Conservation (phyloP, 64 coral and sea anemone genomes). For the Porites australiensis region DNA sequence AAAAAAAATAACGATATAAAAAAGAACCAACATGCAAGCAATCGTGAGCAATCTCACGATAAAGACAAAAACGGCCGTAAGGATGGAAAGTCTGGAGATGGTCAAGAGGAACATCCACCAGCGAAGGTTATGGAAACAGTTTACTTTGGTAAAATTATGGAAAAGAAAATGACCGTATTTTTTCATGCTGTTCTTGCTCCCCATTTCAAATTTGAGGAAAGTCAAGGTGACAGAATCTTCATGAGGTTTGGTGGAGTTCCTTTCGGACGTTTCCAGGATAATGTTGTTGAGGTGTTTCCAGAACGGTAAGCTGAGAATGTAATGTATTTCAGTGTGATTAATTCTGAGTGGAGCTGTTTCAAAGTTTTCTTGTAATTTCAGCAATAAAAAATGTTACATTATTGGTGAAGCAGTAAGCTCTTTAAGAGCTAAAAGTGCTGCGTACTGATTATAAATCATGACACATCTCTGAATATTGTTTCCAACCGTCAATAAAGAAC, state of each 20-base stretch:
- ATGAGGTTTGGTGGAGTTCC: slow-evolving; percentile 28
- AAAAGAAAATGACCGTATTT: slow-evolving; percentile 14
- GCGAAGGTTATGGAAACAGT: background rate
- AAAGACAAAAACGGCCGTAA: background rate
- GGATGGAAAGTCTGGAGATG: background rate
- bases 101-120: background rate
- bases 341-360: no score
- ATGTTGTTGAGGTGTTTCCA: background rate
- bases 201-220: slow-evolving; percentile 42
- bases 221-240: slow-evolving; percentile 12
- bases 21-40: background rate
- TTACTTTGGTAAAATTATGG: background rate
- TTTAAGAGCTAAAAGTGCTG: no score
- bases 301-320: slow-evolving; percentile 9
- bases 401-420: no score
- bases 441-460: no score
- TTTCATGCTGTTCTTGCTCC: slow-evolving; percentile 53
- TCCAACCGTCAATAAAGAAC: no score
- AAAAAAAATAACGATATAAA: no score
- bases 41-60: background rate
- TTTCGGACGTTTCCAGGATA: background rate
- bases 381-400: no score
- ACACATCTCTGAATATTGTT: no score
- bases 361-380: no score
- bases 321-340: no score